phyloP scores from a whole-genome alignment of 2,113 vertebrate species.

The Sminthopsis crassicaudata region DNA sequence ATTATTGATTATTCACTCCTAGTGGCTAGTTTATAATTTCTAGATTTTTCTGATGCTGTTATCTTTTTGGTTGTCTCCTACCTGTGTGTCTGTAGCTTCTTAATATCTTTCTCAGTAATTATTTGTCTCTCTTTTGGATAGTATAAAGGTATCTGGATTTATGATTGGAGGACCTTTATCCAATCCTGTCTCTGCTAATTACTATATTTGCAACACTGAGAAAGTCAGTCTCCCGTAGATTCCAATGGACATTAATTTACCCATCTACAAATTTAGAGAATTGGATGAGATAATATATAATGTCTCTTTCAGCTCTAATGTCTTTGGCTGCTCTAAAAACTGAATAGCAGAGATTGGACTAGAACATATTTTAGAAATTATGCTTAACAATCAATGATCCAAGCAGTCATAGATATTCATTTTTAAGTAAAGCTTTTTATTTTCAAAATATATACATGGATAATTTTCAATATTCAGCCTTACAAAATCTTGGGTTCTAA shows the following conservation, averaged over 20 bases:
- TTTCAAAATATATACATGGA: no score
- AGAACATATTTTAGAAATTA: background rate
- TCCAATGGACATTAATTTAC: background rate
- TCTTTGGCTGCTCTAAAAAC: background rate
- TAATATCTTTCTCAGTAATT: background rate
- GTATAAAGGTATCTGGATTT: background rate
- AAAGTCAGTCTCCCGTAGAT: background rate
- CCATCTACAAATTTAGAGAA: background rate
- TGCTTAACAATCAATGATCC: background rate
- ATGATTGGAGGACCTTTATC: background rate
- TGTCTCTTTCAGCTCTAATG: background rate
- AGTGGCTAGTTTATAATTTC: background rate
- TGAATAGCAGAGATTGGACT: background rate
- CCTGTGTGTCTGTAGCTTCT: rapidly evolving
- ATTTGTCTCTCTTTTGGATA: background rate
- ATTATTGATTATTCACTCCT: background rate
- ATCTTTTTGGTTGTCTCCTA: background rate
- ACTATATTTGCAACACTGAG: background rate
- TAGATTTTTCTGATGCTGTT: background rate
- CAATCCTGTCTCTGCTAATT: background rate
- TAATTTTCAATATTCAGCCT: no score
- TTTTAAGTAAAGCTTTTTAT: no score
- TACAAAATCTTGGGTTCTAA: no score
- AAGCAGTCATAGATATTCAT: background rate
- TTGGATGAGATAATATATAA: background rate